A percentile compares a stretch with the other conserved stretches of the same genome.
Evolutionary conservation across 1,140 invertebrate species (phyloP).

Genomic region (Diuraphis noxia): DNA sequence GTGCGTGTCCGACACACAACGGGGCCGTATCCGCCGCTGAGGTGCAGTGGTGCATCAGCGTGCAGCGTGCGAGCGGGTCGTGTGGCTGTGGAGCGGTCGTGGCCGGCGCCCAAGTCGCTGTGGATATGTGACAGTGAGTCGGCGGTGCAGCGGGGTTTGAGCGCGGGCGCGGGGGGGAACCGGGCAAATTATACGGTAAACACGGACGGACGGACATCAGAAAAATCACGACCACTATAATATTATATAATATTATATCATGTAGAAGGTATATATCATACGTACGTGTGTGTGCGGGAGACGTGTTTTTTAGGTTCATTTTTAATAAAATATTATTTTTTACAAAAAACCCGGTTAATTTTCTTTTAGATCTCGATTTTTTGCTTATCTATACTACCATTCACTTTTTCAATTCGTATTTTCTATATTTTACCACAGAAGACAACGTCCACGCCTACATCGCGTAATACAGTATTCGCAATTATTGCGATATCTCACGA

Average conservation of each 20-base stretch:
- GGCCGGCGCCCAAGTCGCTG: background rate
- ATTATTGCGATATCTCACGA: too few species aligned
- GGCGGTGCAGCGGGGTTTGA: background rate
- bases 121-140: background rate
- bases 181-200: background rate
- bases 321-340: background rate
- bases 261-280: background rate
- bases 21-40: background rate
- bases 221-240: conserved; percentile 4
- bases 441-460: too few species aligned
- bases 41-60: background rate
- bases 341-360: background rate
- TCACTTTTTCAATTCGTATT: too few species aligned
- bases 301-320: background rate
- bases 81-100: background rate
- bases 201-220: background rate
- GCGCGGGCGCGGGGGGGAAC: background rate
- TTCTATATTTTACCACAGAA: background rate
- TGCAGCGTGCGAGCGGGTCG: background rate
- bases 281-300: background rate
- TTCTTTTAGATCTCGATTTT: background rate
- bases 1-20: conserved; percentile 10
- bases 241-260: background rate
- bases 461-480: too few species aligned
- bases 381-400: background rate